Evolutionary conservation across 2,888 invertebrate genomes (phyloP).

Genomic region (Phortica okadai): DNA sequence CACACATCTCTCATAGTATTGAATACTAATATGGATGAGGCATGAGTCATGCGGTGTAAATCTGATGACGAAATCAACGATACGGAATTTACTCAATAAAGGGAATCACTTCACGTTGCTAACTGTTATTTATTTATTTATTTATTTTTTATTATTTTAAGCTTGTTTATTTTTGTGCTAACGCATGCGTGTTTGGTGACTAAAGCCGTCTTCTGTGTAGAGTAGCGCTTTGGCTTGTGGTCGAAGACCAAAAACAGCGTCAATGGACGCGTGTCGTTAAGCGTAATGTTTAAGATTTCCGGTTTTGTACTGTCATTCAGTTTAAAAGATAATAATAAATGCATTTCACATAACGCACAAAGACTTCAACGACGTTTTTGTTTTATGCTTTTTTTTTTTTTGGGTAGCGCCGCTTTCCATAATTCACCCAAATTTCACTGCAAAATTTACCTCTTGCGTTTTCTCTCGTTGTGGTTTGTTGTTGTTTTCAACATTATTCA

Average conservation of each 20-base stretch:
- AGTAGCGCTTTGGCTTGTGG: no score
- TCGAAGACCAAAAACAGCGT: not conserved
- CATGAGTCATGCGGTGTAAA: no score
- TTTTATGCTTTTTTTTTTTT: conserved; percentile 57
- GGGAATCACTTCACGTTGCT: no score
- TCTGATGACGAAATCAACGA: no score
- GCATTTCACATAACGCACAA: conserved; percentile 16
- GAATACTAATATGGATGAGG: no score
- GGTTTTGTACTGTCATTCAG: not conserved
- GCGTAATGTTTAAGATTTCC: not conserved
- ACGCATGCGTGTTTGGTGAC: no score
- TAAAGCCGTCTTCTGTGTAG: no score
- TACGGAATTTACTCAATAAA: no score
- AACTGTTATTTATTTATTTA: no score
- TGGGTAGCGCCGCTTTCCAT: conserved; percentile 35
- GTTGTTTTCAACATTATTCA: conserved; percentile 18
- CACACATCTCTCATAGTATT: no score
- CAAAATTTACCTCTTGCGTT: conserved; percentile 19
- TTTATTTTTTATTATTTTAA: no score
- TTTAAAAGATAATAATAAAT: not conserved
- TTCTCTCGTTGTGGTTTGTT: not conserved
- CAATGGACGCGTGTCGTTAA: conserved; percentile 13
- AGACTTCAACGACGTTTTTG: not conserved
- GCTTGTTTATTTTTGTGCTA: no score
- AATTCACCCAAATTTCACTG: not conserved